Evolutionary conservation across 2,888 invertebrate species (phyloP), one percentile per base, ranked within the genome.

Genomic region (Plemyria rubiginata): DNA sequence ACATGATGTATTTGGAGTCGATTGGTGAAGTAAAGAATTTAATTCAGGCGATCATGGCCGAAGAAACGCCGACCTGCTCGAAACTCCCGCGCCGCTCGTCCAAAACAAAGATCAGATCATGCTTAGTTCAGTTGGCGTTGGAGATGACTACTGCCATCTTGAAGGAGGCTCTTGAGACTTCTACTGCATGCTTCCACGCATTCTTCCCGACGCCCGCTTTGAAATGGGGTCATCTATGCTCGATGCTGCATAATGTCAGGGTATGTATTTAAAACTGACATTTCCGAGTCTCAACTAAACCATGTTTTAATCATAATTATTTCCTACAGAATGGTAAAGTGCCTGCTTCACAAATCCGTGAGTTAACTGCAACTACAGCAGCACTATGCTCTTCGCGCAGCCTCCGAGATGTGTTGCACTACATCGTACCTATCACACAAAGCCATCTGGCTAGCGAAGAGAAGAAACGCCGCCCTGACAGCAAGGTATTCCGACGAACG

Each of bases 171-270:
- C 98, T 98, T 73, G 95, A 95, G 58, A 98, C 98, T 0, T 97
- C 98, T 80, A 96, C 97, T 0, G 94, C 96, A 3, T 98, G 99
- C 80, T 99, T 98, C 80, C 98, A 99, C 85, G 98, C 98, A 0
- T 99, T 99, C 90, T 99, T 98, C 86, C 99, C 99, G 0, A 98
- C 98, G 0, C 97, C 97, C 0, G 96, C 96, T 57, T 91, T 99
- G 55, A 99, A 99, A 83, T 99, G 99, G 98, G 96, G 96, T 70
- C 97, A 97, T 77, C 90, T 99, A 0, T 98, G 98, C 82, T 97
- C 97, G 75, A 85, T 97, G 64, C 88, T 98, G n/a, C 93, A 94
- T 32, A 94, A 96, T 80, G 87, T 90, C 65, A 95, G 95, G 88
- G 96, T 95, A 88, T 73, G 81, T 63, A 45, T 40, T 50, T 5